Base-by-base conservation (phyloP, 2,888 invertebrate species). In the Lasioglossum pauxillum region DNA sequence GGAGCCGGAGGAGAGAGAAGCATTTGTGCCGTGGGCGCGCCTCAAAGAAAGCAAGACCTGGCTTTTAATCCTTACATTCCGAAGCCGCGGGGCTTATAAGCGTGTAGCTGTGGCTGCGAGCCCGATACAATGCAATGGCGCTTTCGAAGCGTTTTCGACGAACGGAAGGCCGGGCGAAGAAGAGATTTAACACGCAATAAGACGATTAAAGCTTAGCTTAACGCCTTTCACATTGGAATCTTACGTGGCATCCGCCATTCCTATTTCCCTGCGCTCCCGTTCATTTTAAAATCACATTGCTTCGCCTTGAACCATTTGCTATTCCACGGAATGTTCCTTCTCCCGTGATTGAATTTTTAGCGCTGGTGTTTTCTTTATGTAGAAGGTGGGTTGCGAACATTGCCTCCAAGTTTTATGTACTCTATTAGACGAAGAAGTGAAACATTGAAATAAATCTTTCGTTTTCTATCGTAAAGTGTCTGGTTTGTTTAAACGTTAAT, bases 131-230 rank as follows among this genome's bases (percentile, higher is more conserved):
- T 93, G 44, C 93, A 94, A 94, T 92, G 44, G 74, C 80, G 73
- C 71, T 57, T 64, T 76, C 81, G 82, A 76, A 78, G 49, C 77
- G 83, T 75, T 78, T 81, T 84, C 77, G 49, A 74, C 74, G 38
- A 85, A 83, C 85, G 86, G 87, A 90, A 90, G 84, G 74, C 75
- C 71, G 38, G 57, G 84, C 75, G 64, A 81, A 89, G 90, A 89
- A 89, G 88, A 94, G 93, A 94, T 94, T 94, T 92, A 94, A 94
- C 93, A 92, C 90, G 91, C 92, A 92, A 93, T 94, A 94, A 95
- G 94, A 94, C 93, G 94, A 94, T 95, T 94, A 94, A 89, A 86
- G 91, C 92, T 92, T 91, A 91, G 93, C 93, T 93, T 93, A 91
- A 82, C 89, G 82, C 84, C 78, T 79, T 74, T 78, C 67, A 75